phyloP scores from a whole-genome alignment of 2,797 vertebrate genomes.

The Falco naumanni region DNA sequence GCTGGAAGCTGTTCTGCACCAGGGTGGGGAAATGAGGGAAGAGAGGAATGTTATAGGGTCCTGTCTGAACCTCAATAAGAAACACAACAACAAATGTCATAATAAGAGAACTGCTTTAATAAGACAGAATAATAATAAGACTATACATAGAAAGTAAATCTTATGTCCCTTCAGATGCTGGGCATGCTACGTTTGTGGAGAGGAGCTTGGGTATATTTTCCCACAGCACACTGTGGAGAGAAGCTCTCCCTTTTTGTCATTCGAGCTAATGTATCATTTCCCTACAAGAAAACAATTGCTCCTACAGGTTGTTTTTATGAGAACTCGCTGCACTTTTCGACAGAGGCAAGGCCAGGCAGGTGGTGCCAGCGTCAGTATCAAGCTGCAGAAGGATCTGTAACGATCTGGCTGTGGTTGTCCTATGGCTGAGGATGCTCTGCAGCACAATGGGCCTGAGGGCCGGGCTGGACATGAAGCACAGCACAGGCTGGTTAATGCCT shows the following conservation, averaged over 20 bases:
- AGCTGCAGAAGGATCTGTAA: too few species aligned
- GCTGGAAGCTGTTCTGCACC: neutral
- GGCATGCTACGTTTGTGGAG: fast-evolving
- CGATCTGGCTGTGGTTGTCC: neutral
- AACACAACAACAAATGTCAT: neutral
- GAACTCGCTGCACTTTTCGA: neutral
- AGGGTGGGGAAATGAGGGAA: neutral
- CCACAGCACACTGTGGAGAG: fast-evolving
- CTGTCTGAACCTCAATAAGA: neutral
- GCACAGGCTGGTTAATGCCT: neutral
- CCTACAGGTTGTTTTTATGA: neutral
- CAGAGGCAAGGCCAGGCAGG: neutral
- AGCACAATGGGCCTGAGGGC: neutral
- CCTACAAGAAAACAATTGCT: neutral
- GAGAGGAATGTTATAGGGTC: neutral
- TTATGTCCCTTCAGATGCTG: neutral
- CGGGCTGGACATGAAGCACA: neutral
- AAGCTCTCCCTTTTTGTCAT: neutral
- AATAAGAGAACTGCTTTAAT: neutral
- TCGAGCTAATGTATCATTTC: neutral
- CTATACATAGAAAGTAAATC: neutral
- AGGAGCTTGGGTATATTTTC: neutral
- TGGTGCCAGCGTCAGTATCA: fast-evolving
- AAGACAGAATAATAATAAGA: neutral
- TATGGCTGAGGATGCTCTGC: neutral